phyloP scores from a whole-genome alignment of 2,797 vertebrate genomes.

The Onychomys arenicola region DNA sequence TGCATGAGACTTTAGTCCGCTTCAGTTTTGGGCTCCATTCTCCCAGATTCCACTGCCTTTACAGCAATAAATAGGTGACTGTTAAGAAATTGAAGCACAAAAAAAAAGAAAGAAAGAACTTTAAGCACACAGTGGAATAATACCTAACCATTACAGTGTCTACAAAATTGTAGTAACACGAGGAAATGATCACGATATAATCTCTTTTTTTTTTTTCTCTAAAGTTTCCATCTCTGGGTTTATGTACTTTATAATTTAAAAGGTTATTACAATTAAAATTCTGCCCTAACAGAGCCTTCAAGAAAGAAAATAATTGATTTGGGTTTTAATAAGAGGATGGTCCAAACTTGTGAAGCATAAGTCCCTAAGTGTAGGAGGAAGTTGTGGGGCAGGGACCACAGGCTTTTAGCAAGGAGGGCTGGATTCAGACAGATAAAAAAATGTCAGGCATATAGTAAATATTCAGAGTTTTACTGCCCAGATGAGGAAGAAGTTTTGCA shows the following conservation, averaged over 20 bases:
- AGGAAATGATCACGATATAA: conserved; percentile 20
- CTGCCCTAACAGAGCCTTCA: not conserved
- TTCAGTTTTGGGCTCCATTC: not conserved
- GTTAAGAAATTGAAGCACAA: not conserved
- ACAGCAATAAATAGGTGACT: no score
- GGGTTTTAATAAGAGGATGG: not conserved
- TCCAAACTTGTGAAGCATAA: not conserved
- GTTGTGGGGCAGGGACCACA: not conserved
- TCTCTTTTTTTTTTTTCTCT: conserved; percentile 21
- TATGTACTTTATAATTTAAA: conserved; percentile 25
- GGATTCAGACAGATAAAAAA: not conserved
- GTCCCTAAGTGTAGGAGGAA: not conserved
- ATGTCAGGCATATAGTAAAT: not conserved
- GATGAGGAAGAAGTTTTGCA: not conserved
- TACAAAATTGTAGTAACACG: not conserved
- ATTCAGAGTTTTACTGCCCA: not conserved
- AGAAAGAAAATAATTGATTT: not conserved
- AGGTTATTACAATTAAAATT: conserved; percentile 18
- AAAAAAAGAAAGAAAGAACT: not conserved
- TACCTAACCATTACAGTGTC: not conserved
- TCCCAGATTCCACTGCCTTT: not conserved
- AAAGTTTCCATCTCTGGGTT: conserved; percentile 20
- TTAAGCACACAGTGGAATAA: not conserved
- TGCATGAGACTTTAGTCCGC: not conserved
- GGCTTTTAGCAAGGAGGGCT: not conserved